Conservation (phyloP, 2,888 invertebrate genomes). For the Nephrocerus scutellatus region DNA sequence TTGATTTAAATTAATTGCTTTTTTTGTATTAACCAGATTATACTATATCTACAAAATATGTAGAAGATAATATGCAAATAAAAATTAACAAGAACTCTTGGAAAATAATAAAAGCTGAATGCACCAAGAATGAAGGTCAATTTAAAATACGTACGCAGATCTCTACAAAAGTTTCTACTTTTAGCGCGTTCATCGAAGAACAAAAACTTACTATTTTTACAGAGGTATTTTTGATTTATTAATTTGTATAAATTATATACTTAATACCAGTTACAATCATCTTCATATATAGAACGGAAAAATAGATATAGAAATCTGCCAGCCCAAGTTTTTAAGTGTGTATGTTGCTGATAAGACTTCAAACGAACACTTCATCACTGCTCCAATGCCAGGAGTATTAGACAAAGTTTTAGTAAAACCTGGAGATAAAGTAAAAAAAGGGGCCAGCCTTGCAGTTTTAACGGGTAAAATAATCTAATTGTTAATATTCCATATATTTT, state of each 20-base stretch:
- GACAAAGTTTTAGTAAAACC: slow-evolving; percentile 79
- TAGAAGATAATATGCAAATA: slow-evolving; percentile 48
- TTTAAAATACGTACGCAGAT: slow-evolving; percentile 50
- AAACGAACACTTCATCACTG: slow-evolving; percentile 58
- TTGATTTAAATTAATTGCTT: too few relatives aligned
- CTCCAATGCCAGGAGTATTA: slow-evolving; percentile 95
- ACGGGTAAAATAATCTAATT: slow-evolving; percentile 49
- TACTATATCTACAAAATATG: slow-evolving; percentile 53
- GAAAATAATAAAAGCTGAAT: slow-evolving; percentile 50
- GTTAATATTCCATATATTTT: slow-evolving; percentile 1
- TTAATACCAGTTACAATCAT: slow-evolving; percentile 4
- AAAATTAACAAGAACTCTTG: slow-evolving; percentile 53
- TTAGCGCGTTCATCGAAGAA: slow-evolving; percentile 54
- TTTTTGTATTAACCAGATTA: slow-evolving; percentile 28
- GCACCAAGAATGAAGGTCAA: slow-evolving; percentile 42
- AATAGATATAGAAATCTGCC: slow-evolving; percentile 56
- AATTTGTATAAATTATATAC: not conserved
- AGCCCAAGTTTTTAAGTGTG: slow-evolving; percentile 53
- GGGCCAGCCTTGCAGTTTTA: slow-evolving; percentile 86
- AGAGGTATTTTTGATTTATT: slow-evolving; percentile 45
- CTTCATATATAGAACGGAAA: slow-evolving; percentile 56
- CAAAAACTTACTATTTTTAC: slow-evolving; percentile 60
- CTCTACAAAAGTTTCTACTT: slow-evolving; percentile 51
- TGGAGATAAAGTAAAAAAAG: slow-evolving; percentile 76
- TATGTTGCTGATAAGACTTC: slow-evolving; percentile 40